A percentile compares a stretch with the other conserved stretches of the same genome.
Conservation (phyloP, 1,140 invertebrate genomes). For the Oryctes rhinoceros region DNA sequence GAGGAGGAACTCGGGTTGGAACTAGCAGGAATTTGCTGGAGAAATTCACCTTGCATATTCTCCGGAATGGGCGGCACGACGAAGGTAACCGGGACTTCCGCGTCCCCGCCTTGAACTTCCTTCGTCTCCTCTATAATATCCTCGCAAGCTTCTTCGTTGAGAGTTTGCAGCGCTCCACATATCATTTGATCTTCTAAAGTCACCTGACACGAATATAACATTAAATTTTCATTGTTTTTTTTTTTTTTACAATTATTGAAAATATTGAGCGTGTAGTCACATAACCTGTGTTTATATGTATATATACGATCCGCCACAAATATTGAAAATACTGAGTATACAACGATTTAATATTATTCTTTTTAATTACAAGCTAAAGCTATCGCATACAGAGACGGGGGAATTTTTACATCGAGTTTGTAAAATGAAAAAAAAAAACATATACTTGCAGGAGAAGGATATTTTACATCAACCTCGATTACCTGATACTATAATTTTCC, state of each 20-base stretch:
- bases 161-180: conserved; percentile 87
- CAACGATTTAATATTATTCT: too few relatives aligned
- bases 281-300: background rate
- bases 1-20: background rate
- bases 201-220: conserved; percentile 67
- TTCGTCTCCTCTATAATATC: conserved; percentile 75
- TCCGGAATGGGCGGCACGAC: conserved; percentile 59
- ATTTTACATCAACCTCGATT: background rate
- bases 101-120: conserved; percentile 52
- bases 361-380: too few relatives aligned
- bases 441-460: too few relatives aligned
- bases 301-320: too few relatives aligned
- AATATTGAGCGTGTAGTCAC: background rate
- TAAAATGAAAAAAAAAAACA: too few relatives aligned
- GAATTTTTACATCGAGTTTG: too few relatives aligned
- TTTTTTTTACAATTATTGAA: background rate
- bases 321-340: too few relatives aligned
- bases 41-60: conserved; percentile 57
- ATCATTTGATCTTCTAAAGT: conserved; percentile 95
- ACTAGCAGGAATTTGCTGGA: background rate
- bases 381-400: too few relatives aligned
- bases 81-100: conserved; percentile 57
- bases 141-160: conserved; percentile 91
- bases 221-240: background rate
- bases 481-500: conserved; percentile 35